phyloP scores from a whole-genome alignment of 1,140 invertebrate species.

The Aplysia californica region DNA sequence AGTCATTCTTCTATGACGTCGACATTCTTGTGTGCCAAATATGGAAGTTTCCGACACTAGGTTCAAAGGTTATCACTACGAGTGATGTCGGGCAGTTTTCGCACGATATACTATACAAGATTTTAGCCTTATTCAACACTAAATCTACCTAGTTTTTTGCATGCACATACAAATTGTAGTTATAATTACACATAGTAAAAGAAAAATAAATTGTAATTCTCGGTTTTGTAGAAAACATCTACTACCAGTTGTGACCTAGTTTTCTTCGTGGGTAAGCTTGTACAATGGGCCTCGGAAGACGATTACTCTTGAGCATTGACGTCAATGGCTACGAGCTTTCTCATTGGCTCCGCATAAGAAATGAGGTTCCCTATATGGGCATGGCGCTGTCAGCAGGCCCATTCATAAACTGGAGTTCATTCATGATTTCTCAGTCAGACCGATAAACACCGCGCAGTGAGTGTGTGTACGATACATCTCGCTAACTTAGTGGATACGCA shows the following conservation, averaged over 20 bases:
- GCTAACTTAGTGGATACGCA: constrained; percentile 24
- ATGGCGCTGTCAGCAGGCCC: constrained; percentile 69
- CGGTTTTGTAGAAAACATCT: constrained; percentile 1
- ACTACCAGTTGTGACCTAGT: constrained; percentile 45
- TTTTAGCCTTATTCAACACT: constrained; percentile 23
- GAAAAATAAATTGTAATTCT: neutral
- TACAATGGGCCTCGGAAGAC: constrained; percentile 25
- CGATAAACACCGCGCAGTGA: constrained; percentile 69
- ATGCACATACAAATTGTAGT: neutral
- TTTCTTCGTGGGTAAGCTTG: no score
- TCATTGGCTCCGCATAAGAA: constrained; percentile 68
- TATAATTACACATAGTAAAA: constrained; percentile 7
- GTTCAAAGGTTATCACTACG: constrained; percentile 39
- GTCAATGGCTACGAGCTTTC: constrained; percentile 41
- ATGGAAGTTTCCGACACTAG: constrained; percentile 45
- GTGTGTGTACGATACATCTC: constrained; percentile 57
- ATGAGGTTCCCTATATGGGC: constrained; percentile 67
- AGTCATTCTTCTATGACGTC: constrained; percentile 30
- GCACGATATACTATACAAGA: constrained; percentile 27
- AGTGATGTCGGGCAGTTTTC: constrained; percentile 31
- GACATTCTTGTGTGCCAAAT: constrained; percentile 51
- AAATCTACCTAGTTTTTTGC: constrained; percentile 10
- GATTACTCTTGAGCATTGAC: constrained; percentile 59
- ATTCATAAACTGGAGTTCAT: constrained; percentile 73
- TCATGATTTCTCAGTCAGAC: constrained; percentile 53